Evolutionary conservation across 2,797 vertebrate species (phyloP).

Genomic region (Chrosomus eos): DNA sequence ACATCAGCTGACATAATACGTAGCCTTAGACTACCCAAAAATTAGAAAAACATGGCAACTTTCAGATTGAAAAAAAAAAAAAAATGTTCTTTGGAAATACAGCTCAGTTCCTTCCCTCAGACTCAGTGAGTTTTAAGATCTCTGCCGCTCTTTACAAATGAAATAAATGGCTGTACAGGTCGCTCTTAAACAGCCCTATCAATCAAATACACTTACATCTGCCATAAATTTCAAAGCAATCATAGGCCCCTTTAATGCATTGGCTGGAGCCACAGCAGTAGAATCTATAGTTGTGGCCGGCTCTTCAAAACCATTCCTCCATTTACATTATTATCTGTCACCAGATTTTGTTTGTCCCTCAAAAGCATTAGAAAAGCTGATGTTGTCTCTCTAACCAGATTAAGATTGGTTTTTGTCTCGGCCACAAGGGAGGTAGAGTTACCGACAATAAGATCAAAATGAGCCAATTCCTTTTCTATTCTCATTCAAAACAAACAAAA

Average conservation of each 20-base stretch:
- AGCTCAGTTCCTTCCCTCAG: slow-evolving; percentile 20
- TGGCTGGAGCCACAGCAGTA: slow-evolving; percentile 57
- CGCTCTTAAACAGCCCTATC: slow-evolving; percentile 86
- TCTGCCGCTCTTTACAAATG: slow-evolving; percentile 68
- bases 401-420: slow-evolving; percentile 81
- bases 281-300: slow-evolving; percentile 59
- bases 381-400: slow-evolving; percentile 79
- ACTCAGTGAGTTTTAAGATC: slow-evolving; percentile 62
- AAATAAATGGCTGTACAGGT: slow-evolving; percentile 80
- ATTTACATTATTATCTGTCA: slow-evolving; percentile 71
- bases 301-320: slow-evolving; percentile 65
- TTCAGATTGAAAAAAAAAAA: background rate
- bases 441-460: slow-evolving; percentile 86
- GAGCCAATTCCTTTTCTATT: slow-evolving; percentile 85
- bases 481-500: slow-evolving; percentile 88
- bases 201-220: slow-evolving; percentile 85
- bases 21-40: background rate
- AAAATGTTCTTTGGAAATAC: background rate
- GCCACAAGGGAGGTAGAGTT: slow-evolving; percentile 83
- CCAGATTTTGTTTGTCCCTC: slow-evolving; percentile 81
- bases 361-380: slow-evolving; percentile 83
- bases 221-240: slow-evolving; percentile 84
- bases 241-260: slow-evolving; percentile 68
- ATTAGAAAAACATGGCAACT: background rate
- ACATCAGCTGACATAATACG: background rate